Evolutionary conservation across 2,113 vertebrate species (phyloP).

Genomic region (Rhizomys pruinosus): DNA sequence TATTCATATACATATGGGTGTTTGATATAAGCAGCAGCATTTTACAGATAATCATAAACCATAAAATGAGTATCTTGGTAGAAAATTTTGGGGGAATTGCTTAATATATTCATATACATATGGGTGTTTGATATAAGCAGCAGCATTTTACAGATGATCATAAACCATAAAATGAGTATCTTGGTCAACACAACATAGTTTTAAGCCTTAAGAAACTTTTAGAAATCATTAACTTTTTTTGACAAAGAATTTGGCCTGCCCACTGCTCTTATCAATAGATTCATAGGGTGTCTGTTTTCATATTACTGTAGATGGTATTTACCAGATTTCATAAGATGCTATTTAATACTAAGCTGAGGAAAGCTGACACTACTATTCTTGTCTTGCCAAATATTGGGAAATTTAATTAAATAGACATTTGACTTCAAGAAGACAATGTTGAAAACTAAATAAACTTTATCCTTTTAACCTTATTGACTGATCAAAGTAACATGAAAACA

Average conservation of each 20-base stretch:
- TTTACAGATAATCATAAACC: background rate
- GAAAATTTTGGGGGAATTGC: too few species aligned
- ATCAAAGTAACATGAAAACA: conserved; percentile 74
- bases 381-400: conserved; percentile 81
- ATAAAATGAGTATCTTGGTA: background rate
- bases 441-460: conserved; percentile 80
- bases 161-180: background rate
- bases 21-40: conserved; percentile 37
- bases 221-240: conserved; percentile 75
- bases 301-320: conserved; percentile 76
- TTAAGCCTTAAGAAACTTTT: conserved; percentile 65
- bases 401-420: conserved; percentile 84
- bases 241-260: conserved; percentile 66
- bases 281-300: conserved; percentile 75
- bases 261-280: conserved; percentile 63
- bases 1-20: background rate
- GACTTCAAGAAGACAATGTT: conserved; percentile 81
- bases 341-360: conserved; percentile 82
- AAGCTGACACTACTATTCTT: conserved; percentile 78
- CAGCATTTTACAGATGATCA: conserved; percentile 6
- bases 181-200: background rate
- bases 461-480: conserved; percentile 83
- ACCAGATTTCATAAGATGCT: conserved; percentile 76
- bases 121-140: conserved; percentile 39
- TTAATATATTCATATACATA: background rate